Percentiles rank a stretch among this genome's conserved stretches.
Evolutionary conservation across 2,797 vertebrate species (phyloP).

Genomic region (Alectoris magna): DNA sequence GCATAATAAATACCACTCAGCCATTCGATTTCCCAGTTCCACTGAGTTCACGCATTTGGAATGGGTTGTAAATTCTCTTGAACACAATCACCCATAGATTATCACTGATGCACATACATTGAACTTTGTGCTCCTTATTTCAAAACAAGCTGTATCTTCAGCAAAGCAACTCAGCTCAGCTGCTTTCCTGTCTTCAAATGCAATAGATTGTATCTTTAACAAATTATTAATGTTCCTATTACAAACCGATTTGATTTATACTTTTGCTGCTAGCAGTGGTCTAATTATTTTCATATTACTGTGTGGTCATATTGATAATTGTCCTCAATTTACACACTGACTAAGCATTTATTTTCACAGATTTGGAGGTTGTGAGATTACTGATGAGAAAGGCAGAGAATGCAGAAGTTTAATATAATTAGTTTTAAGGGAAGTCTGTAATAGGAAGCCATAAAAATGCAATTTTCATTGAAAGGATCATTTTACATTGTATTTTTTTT

Average conservation of each 20-base stretch:
- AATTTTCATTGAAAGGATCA: slow-evolving; percentile 51
- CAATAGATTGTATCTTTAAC: slow-evolving; percentile 71
- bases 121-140: slow-evolving; percentile 57
- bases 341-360: slow-evolving; percentile 71
- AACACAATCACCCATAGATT: slow-evolving; percentile 37
- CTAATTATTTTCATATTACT: slow-evolving; percentile 74
- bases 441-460: slow-evolving; percentile 53
- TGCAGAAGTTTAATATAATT: slow-evolving; percentile 66
- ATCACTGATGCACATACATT: slow-evolving; percentile 38
- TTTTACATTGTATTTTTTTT: slow-evolving; percentile 27
- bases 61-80: slow-evolving; percentile 52
- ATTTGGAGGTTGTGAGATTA: slow-evolving; percentile 61
- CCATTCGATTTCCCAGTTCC: slow-evolving; percentile 50
- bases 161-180: slow-evolving; percentile 39
- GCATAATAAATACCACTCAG: slow-evolving; percentile 58
- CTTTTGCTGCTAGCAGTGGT: slow-evolving; percentile 70
- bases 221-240: slow-evolving; percentile 74
- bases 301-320: slow-evolving; percentile 75
- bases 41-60: slow-evolving; percentile 38
- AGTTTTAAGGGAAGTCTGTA: slow-evolving; percentile 55
- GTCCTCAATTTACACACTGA: slow-evolving; percentile 73
- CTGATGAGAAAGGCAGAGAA: slow-evolving; percentile 64
- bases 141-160: slow-evolving; percentile 37
- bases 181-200: slow-evolving; percentile 54
- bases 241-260: slow-evolving; percentile 73